phyloP scores from a whole-genome alignment of 1,140 invertebrate genomes.

The Stegodyphus mimosarum region DNA sequence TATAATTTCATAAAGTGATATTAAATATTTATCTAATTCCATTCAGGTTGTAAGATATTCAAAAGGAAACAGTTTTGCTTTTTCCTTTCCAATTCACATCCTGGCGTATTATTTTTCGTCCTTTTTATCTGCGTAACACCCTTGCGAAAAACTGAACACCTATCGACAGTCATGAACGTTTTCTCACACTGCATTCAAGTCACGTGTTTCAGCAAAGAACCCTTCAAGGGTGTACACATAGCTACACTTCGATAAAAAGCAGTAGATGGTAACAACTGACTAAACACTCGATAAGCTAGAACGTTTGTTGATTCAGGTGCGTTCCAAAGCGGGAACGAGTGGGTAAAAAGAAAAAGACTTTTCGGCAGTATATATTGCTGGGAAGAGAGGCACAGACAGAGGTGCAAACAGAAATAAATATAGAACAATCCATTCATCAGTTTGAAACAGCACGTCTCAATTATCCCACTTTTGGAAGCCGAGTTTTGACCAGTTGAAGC shows the following conservation, averaged over 20 bases:
- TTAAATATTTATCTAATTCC: too few species aligned
- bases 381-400: conserved; percentile 10
- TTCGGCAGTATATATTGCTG: conserved; percentile 17
- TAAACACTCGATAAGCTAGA: conserved; percentile 14
- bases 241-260: conserved; percentile 11
- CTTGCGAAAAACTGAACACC: too few species aligned
- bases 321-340: neutral
- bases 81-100: too few species aligned
- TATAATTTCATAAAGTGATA: too few species aligned
- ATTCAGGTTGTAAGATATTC: too few species aligned
- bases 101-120: too few species aligned
- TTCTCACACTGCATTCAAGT: too few species aligned
- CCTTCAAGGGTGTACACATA: neutral
- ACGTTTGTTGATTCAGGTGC: conserved; percentile 34
- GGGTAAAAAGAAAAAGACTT: neutral
- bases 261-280: conserved; percentile 7
- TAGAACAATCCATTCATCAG: conserved; percentile 14
- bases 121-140: too few species aligned
- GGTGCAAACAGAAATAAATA: conserved; percentile 28
- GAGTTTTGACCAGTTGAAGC: conserved; percentile 6
- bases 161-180: too few species aligned
- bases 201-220: too few species aligned
- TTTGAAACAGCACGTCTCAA: conserved; percentile 20
- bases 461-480: neutral
- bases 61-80: too few species aligned